These are phyloP conservation scores for Myiozetetes cayanensis DNA, from an alignment of 2,113 vertebrate genomes.

Conservation along the genomic window DNA sequence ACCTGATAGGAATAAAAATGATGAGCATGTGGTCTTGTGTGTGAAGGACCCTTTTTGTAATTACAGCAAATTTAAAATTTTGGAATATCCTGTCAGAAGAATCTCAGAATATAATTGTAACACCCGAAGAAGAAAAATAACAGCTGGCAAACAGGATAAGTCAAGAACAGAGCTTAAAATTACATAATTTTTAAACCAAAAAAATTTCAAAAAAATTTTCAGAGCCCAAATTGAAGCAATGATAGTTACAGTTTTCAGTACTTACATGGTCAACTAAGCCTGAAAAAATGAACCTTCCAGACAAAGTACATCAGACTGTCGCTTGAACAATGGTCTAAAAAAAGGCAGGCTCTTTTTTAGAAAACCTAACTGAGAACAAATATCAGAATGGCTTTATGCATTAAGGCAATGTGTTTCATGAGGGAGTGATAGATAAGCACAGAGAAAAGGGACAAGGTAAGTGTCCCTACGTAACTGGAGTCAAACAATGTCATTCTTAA, in stretches of 20 bases:
- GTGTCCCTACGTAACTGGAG: background rate
- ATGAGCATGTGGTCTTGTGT: fast-evolving
- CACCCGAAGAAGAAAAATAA: background rate
- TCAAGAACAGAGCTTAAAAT: background rate
- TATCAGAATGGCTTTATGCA: background rate
- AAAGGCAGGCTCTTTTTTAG: background rate
- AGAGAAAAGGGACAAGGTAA: background rate
- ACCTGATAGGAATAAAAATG: background rate
- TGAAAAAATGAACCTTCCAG: background rate
- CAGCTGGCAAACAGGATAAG: background rate
- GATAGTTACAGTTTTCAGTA: background rate
- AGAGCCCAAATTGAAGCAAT: background rate
- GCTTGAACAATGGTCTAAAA: background rate
- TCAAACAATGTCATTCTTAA: background rate
- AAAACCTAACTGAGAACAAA: background rate
- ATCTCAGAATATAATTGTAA: background rate
- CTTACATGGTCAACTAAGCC: background rate
- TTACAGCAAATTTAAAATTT: background rate
- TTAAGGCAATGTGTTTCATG: background rate
- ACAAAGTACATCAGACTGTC: background rate
- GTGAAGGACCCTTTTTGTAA: background rate
- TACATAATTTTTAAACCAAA: background rate
- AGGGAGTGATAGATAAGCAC: background rate
- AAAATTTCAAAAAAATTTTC: background rate
- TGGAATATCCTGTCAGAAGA: background rate